phyloP scores from a whole-genome alignment of 2,113 vertebrate genomes.

The Panthera leo region DNA sequence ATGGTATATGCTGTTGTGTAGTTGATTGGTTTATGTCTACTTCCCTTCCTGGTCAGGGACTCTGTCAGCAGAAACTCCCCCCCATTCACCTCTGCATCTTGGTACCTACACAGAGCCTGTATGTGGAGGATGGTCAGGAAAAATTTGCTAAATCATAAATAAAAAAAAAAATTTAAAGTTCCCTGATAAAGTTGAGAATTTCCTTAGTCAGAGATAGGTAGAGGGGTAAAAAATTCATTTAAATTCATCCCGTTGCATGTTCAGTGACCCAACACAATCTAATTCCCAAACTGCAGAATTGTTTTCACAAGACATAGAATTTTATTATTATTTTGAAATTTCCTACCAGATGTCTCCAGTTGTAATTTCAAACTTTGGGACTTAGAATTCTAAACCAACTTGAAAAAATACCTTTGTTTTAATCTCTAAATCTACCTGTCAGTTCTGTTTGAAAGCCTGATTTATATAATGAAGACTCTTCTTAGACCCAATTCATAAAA shows the following conservation, averaged over 20 bases:
- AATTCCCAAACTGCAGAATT: neutral
- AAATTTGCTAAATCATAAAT: neutral
- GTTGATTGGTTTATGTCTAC: neutral
- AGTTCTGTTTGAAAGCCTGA: neutral
- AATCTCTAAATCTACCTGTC: neutral
- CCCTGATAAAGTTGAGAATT: neutral
- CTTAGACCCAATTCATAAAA: conserved; percentile 3
- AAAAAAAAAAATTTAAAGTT: neutral
- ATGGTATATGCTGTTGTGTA: neutral
- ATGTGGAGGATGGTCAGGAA: neutral
- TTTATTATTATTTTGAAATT: neutral
- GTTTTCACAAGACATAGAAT: neutral
- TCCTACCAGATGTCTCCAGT: neutral
- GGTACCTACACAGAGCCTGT: neutral
- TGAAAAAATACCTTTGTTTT: neutral
- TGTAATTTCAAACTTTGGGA: neutral
- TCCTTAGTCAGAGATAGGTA: neutral
- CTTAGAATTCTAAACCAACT: neutral
- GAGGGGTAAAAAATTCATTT: neutral
- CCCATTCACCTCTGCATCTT: neutral
- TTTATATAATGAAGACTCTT: neutral
- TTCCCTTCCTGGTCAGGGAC: neutral
- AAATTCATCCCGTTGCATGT: neutral
- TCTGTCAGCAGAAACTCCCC: neutral
- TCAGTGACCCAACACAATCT: neutral